Base-by-base conservation (phyloP, 2,797 vertebrate genomes). In the Lindbergichthys nudifrons region DNA sequence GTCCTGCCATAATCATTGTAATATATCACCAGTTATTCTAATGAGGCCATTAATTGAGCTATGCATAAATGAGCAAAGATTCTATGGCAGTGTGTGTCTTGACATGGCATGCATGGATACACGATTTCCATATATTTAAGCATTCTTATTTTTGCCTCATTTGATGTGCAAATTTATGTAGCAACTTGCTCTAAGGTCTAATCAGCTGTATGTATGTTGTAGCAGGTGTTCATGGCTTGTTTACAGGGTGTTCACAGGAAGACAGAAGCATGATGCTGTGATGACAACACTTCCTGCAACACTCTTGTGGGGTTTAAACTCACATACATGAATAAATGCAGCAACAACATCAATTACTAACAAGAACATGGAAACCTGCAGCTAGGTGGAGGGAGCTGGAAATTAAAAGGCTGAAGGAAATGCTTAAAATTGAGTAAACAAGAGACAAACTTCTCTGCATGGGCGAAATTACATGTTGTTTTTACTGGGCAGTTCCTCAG, bases 21-120 rank as follows among this genome's bases (percentile, higher is more conserved):
- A 70, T 56, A 70, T 47, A 51, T 39, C 77, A 61, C 36, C 52
- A 75, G 46, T 78, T 72, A 65, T 56, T 36, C 48, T 72, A 81
- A 87, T 64, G 60, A 75, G 69, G 73, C n/a, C 18, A 72, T 75
- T 77, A 60, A 75, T 83, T 73, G 64, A 43, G 62, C n/a, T 41
- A 47, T 82, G 57, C 30, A 67, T 67, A n/a, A 18, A 76, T 54
- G 65, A 52, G 65, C 36, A 65, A 50, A 51, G 70, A 57, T 50
- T 65, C n/a, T 5, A 57, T 12, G 16, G 41, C 12, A 11, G 3
- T 23, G 51, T 45, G 46, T 50, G 41, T 56, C 13, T 70, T 70
- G 23, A 36, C 16, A 30, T 45, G 4, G 3, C 32, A 12, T 60
- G 26, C 10, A 18, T 63, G 16, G 46, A 48, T 36, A 43, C 39